Evolutionary conservation across 2,113 vertebrate species (phyloP).

Genomic region (Vanacampus margaritifer): DNA sequence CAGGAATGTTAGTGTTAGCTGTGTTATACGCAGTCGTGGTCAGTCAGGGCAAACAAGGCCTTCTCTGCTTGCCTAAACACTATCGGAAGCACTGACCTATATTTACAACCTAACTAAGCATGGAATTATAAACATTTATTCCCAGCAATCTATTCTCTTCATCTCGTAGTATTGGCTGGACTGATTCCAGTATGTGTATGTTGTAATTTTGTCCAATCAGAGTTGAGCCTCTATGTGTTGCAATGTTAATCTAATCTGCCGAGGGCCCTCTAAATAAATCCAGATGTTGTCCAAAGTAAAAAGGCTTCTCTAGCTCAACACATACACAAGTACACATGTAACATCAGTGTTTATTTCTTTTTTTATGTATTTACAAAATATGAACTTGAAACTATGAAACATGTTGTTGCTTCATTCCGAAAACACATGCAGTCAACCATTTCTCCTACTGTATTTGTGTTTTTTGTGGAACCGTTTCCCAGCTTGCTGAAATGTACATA

Average conservation of each 20-base stretch:
- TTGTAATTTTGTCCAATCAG: too few species aligned
- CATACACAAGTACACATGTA: conserved; percentile 39
- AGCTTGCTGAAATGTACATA: neutral
- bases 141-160: too few species aligned
- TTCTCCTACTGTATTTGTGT: neutral
- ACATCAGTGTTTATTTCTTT: conserved; percentile 59
- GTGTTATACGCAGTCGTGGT: conserved; percentile 39
- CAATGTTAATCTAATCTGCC: too few species aligned
- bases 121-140: too few species aligned
- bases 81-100: too few species aligned
- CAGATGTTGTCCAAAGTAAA: too few species aligned
- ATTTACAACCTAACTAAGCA: neutral
- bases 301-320: neutral
- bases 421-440: conserved; percentile 7
- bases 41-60: conserved; percentile 19
- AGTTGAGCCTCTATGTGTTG: too few species aligned
- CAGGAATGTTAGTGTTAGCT: conserved; percentile 27
- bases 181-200: too few species aligned
- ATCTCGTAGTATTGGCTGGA: too few species aligned
- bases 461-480: neutral
- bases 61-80: too few species aligned
- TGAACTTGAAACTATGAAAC: conserved; percentile 39
- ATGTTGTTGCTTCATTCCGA: conserved; percentile 21
- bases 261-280: too few species aligned
- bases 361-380: conserved; percentile 55